phyloP scores from a whole-genome alignment of 2,888 invertebrate genomes.

The Cheiracanthium punctorium region DNA sequence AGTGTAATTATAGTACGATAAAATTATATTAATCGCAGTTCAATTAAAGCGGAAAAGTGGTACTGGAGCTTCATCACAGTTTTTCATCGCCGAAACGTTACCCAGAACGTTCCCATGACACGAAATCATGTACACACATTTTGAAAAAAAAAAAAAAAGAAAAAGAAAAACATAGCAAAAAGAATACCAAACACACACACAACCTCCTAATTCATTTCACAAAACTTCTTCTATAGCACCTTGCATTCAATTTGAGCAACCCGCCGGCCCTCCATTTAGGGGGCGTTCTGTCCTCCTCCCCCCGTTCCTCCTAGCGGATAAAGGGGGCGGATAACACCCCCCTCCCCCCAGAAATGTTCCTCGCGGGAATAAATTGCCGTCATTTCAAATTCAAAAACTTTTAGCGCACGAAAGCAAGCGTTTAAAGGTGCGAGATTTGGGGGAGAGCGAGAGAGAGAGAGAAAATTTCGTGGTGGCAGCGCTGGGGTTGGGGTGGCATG shows the following conservation, averaged over 20 bases:
- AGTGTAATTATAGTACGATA: too few relatives aligned
- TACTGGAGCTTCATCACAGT: background rate
- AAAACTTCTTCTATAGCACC: conserved; percentile 40
- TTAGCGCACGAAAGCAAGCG: conserved; percentile 66
- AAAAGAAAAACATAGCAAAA: too few relatives aligned
- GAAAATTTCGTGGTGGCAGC: conserved; percentile 22
- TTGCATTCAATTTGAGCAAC: conserved; percentile 62
- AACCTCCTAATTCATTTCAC: conserved; percentile 53
- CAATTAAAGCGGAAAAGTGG: background rate
- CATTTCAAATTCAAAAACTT: conserved; percentile 71
- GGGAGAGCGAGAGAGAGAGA: conserved; percentile 1
- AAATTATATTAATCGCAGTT: too few relatives aligned
- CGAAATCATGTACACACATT: background rate
- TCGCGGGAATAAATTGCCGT: conserved; percentile 66
- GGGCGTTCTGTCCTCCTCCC: conserved; percentile 40
- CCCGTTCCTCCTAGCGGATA: conserved; percentile 11
- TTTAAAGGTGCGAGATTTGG: conserved; percentile 58
- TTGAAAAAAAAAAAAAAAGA: too few relatives aligned
- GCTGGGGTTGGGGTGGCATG: too few relatives aligned
- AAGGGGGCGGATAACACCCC: background rate
- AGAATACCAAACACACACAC: background rate
- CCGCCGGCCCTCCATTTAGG: conserved; percentile 39
- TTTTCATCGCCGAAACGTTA: background rate
- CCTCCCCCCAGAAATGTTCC: conserved; percentile 11
- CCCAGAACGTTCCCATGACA: background rate